Evolutionary conservation across 1,140 invertebrate genomes (phyloP).

Genomic region (Schlechtendalia chinensis): DNA sequence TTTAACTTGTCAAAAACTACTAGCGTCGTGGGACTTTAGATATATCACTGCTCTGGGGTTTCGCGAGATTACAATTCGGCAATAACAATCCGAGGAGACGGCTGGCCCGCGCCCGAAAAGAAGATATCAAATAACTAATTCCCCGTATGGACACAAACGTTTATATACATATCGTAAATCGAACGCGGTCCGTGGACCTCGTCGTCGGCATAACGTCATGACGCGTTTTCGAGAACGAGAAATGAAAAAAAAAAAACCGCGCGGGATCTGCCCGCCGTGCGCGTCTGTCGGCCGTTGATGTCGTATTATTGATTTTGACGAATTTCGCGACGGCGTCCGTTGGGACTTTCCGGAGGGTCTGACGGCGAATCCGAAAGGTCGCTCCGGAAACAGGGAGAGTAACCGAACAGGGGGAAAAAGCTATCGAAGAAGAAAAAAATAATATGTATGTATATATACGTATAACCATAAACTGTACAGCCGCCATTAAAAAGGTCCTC

Average conservation of each 20-base stretch:
- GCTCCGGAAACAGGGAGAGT: slow-evolving; percentile 19
- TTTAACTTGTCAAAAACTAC: slow-evolving; percentile 39
- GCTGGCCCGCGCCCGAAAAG: background rate
- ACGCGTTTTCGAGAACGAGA: too few species aligned
- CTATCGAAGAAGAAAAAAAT: slow-evolving; percentile 10
- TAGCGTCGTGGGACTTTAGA: slow-evolving; percentile 20
- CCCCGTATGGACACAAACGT: background rate
- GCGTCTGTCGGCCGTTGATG: background rate
- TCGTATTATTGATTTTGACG: slow-evolving; percentile 38
- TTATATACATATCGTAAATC: background rate
- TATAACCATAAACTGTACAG: slow-evolving; percentile 30
- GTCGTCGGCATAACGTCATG: too few species aligned
- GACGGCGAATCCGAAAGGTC: slow-evolving; percentile 34
- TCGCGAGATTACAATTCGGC: slow-evolving; percentile 15
- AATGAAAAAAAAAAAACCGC: too few species aligned
- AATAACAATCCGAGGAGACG: background rate
- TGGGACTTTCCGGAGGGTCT: slow-evolving; percentile 19
- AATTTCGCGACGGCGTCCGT: background rate
- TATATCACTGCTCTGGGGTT: slow-evolving; percentile 19
- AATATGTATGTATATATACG: background rate
- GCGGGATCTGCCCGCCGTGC: too few species aligned
- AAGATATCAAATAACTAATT: slow-evolving; percentile 4
- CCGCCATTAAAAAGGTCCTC: slow-evolving; percentile 45
- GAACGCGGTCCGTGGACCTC: background rate
- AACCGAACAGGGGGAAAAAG: slow-evolving; percentile 9